A percentile compares a stretch with the other conserved stretches of the same genome.
These are phyloP conservation scores for Parapristionchus giblindavisi DNA, from an alignment of 2,888 invertebrate species.

Conservation along the genomic window DNA sequence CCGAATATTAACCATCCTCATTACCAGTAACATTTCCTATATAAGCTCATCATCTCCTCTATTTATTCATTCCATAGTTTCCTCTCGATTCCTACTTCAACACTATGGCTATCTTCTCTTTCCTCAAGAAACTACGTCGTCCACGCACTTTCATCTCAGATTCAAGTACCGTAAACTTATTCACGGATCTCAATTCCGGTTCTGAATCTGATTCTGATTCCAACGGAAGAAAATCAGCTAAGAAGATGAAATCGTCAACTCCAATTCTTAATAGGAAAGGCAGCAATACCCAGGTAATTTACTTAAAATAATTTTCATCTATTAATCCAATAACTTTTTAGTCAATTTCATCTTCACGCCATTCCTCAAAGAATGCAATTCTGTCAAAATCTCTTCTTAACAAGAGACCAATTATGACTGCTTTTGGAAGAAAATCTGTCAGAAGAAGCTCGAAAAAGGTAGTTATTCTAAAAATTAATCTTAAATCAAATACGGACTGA, in stretches of 20 bases:
- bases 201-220: not conserved
- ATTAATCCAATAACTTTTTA: not conserved
- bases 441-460: too few relatives aligned
- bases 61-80: too few relatives aligned
- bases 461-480: too few relatives aligned
- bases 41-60: too few relatives aligned
- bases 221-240: not conserved
- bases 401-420: too few relatives aligned
- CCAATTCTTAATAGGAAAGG: not conserved
- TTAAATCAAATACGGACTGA: too few relatives aligned
- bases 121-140: conserved; percentile 20
- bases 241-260: not conserved
- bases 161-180: not conserved
- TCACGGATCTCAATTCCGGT: not conserved
- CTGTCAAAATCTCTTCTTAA: conserved; percentile 1
- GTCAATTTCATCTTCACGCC: not conserved
- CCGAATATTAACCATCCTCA: too few relatives aligned
- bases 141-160: not conserved
- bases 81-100: too few relatives aligned
- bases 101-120: conserved; percentile 5
- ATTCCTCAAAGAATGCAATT: not conserved
- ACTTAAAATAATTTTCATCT: not conserved
- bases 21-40: too few relatives aligned
- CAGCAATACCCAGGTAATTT: not conserved
- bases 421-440: too few relatives aligned